These are phyloP conservation scores for Nemurella pictetii DNA, from an alignment of 2,888 invertebrate species.

Conservation along the genomic window DNA sequence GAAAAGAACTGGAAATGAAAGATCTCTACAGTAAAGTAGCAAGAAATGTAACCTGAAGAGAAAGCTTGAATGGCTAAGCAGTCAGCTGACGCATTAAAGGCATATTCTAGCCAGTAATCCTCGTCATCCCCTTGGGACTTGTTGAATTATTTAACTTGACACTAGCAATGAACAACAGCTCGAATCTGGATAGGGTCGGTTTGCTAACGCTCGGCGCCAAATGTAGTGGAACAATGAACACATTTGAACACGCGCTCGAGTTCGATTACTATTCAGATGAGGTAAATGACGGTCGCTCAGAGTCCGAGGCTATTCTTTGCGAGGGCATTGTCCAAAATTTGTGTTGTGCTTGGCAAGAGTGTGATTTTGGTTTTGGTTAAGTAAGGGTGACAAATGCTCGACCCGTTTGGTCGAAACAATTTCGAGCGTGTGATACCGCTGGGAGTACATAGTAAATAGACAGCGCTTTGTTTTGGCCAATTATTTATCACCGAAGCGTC, in stretches of 20 bases:
- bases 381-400: background rate
- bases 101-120: background rate
- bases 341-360: background rate
- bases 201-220: background rate
- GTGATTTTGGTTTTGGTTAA: background rate
- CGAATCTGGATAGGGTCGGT: background rate
- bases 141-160: constrained; percentile 15
- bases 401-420: background rate
- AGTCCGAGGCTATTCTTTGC: background rate
- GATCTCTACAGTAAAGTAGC: background rate
- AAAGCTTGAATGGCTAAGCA: background rate
- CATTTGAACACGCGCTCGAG: background rate
- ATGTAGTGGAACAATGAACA: background rate
- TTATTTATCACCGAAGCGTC: background rate
- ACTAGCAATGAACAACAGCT: background rate
- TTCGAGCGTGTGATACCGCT: background rate
- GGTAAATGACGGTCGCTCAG: background rate
- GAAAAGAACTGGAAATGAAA: background rate
- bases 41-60: background rate
- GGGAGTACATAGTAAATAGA: background rate
- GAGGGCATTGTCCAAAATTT: background rate
- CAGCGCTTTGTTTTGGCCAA: background rate
- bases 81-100: background rate
- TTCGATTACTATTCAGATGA: background rate
- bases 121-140: background rate